phyloP scores from a whole-genome alignment of 2,113 vertebrate genomes.

The Camelus bactrianus region DNA sequence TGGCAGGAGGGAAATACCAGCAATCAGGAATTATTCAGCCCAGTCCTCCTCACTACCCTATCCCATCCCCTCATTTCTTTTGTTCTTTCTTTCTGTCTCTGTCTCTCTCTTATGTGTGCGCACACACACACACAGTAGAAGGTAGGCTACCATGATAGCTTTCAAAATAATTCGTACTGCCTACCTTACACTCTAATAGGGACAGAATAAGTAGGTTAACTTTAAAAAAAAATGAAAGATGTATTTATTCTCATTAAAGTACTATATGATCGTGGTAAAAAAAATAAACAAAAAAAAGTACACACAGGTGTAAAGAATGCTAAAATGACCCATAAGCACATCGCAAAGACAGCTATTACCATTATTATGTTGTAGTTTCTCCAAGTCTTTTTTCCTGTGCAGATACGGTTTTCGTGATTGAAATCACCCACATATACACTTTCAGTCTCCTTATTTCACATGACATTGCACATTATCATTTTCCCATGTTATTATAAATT shows the following conservation, averaged over 20 bases:
- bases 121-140: background rate
- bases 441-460: slow-evolving; percentile 1
- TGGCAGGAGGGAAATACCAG: background rate
- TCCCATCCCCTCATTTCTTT: background rate
- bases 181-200: background rate
- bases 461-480: background rate
- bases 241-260: background rate
- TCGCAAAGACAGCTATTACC: background rate
- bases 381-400: background rate
- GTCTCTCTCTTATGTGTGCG: rapidly evolving
- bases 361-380: background rate
- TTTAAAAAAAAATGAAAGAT: background rate
- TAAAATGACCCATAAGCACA: background rate
- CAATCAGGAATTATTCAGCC: background rate
- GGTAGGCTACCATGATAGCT: background rate
- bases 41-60: background rate
- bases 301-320: background rate
- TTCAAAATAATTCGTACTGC: background rate
- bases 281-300: background rate
- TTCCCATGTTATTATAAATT: background rate
- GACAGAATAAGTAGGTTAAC: background rate
- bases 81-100: too few relatives aligned
- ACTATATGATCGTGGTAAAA: background rate
- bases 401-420: background rate
- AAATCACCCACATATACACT: background rate